Base-by-base conservation (phyloP, 2,113 vertebrate genomes). In the Glaucidium brasilianum region DNA sequence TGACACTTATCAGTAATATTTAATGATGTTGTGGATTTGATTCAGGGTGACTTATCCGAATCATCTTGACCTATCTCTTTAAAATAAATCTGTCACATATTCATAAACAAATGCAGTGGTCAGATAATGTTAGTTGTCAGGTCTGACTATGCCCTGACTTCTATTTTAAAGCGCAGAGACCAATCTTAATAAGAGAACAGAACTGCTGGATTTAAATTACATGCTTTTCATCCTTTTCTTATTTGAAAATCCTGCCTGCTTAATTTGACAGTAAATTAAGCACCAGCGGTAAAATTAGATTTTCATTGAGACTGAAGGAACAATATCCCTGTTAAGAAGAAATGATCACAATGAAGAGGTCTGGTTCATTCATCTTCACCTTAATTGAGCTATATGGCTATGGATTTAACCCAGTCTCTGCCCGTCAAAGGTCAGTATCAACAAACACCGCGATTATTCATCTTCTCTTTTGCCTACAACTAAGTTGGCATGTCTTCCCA, bases 251-350 rank as follows among this genome's bases (percentile, higher is more conserved):
- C 64, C 75, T 84, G 63, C 75, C 71, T 80, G 68, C n/a, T 73
- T 91, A 85, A 79, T 93, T 94, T 79, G 55, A 83, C 86, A 92
- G 88, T 85, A 96, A 94, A 75, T 94, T 94, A 90, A 77, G 49
- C 81, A 49, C 64, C 0, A 0, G n/a, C 85, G 71, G 83, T 97
- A 67, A 92, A 92, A 68, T 18, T 32, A 41, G 30, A 52, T 88
- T 96, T 97, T 96, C 68, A 66, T 25, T 47, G 80, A 47, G 58
- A 6, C 58, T 29, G 67, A 73, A 89, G 73, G 73, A 92, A 17
- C 12, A 58, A 49, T 19, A 55, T 35, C 25, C 32, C 43, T 67
- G 39, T 84, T 88, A 50, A 59, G 59, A 71, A 85, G 63, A 85
- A 96, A 83, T 79, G 10, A 75, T 55, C 20, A 29, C 68, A 91